Evolutionary conservation across 37 sponge, comb jelly and placozoan species (phyloP), one percentile per base, ranked within the genome.

Genomic region (Chondrilla cf. caribensis): DNA sequence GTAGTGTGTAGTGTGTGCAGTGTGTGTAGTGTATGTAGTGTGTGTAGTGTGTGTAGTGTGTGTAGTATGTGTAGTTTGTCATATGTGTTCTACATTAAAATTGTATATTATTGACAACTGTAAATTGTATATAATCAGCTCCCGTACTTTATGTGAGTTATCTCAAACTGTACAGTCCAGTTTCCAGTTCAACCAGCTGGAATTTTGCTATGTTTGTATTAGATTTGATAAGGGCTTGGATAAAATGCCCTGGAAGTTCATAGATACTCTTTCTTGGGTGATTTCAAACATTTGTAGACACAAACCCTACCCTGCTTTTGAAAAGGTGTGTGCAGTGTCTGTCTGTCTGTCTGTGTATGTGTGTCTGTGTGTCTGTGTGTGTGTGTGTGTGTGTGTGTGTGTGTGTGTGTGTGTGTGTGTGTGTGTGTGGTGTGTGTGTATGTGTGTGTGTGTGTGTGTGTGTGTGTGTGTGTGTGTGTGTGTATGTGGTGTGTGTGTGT

Each of bases 281-380:
- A 83, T 90, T 44, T 90, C 91, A 1, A 90, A 90, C 51, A 54
- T 90, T 32, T 87, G 87, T 70, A 76, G 91, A 28, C 62, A 73
- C 59, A 90, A 90, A 64, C 91, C 91, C 7, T 37, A 55, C 6
- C 82, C 84, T 51, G 83, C 72, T 51, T 75, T 90, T 37, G 60
- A 60, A 36, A 73, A 78, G 80, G 91, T 90, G 37, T 43, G 71
- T 38, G 39, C 35, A 7, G 51, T 47, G 51, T 47, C 9, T 47
- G 51, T 47, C 11, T 47, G 51, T 47, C 9, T 47, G 51, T 47
- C 9, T 47, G 51, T 47, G 51, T 58, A 28, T 47, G 51, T 47
- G 51, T 47, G 51, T 80, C 60, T 80, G 55, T 58, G 62, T 80
- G 55, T 58, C 36, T 58, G 38, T 58, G 62, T 58, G 55, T 80